A percentile compares a stretch with the other conserved stretches of the same genome.
These are phyloP conservation scores for Megalopta genalis DNA, from an alignment of 1,140 invertebrate species.

Conservation along the genomic window DNA sequence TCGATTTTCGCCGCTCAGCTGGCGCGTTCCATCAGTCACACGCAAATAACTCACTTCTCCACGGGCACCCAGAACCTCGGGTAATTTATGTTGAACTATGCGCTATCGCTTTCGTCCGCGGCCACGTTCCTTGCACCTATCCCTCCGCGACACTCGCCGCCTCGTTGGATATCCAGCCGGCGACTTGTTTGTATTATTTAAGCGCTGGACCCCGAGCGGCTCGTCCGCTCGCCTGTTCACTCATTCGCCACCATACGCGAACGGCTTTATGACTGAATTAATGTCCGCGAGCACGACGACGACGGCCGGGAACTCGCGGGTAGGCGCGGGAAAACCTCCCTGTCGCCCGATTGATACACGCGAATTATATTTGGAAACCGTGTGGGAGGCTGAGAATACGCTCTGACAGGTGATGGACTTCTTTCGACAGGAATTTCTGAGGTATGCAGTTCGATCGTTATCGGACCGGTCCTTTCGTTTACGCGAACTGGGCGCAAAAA, in stretches of 20 bases:
- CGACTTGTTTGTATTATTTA: conserved; percentile 37
- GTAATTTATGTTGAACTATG: conserved; percentile 76
- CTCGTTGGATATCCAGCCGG: no score
- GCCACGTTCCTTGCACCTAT: conserved; percentile 25
- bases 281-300: background rate
- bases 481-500: no score
- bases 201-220: background rate
- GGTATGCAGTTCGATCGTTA: no score
- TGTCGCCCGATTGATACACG: background rate
- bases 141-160: background rate
- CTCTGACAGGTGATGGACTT: background rate
- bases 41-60: conserved; percentile 80
- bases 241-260: background rate
- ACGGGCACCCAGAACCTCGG: conserved; percentile 56
- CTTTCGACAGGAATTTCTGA: no score
- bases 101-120: conserved; percentile 44
- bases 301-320: background rate
- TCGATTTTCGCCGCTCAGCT: conserved; percentile 66
- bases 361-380: background rate
- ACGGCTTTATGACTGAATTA: conserved; percentile 21
- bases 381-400: background rate
- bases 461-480: no score
- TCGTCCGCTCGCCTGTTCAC: background rate
- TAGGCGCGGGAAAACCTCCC: no score
- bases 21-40: conserved; percentile 79